phyloP scores from a whole-genome alignment of 2,797 vertebrate species.

The Amphiprion clarkii region DNA sequence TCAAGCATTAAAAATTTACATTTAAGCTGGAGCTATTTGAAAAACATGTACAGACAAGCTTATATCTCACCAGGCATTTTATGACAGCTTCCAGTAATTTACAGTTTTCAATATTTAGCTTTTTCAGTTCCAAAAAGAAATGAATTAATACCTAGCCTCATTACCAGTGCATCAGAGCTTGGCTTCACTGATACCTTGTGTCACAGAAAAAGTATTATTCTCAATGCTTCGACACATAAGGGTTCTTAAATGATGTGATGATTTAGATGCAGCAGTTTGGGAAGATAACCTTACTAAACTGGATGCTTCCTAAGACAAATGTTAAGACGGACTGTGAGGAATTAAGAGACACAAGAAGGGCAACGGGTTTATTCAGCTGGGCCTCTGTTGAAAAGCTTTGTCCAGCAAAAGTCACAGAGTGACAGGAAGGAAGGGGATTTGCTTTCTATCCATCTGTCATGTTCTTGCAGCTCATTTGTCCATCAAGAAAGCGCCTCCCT shows the following conservation, averaged over 20 bases:
- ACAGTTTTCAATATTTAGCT: too few relatives aligned
- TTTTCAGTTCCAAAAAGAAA: not conserved
- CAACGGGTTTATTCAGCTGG: conserved; percentile 9
- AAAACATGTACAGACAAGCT: not conserved
- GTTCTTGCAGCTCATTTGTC: conserved; percentile 18
- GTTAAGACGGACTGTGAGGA: conserved; percentile 19
- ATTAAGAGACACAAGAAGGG: conserved; percentile 10
- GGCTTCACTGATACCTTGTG: not conserved
- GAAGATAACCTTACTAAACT: not conserved
- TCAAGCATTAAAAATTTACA: not conserved
- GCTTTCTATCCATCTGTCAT: conserved; percentile 15
- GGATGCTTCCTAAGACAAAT: not conserved
- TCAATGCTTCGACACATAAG: not conserved
- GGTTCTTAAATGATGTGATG: not conserved
- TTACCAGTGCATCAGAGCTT: not conserved
- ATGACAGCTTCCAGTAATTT: too few relatives aligned
- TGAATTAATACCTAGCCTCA: not conserved
- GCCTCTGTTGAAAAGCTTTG: conserved; percentile 17
- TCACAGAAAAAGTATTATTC: not conserved
- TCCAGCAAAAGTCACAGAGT: conserved; percentile 6
- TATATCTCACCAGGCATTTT: too few relatives aligned
- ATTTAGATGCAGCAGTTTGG: not conserved
- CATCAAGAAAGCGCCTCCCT: conserved; percentile 5
- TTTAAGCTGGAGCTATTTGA: not conserved
- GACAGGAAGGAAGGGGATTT: conserved; percentile 10